Conservation (phyloP, 2,797 vertebrate species). For the Leptatherina wallacei region DNA sequence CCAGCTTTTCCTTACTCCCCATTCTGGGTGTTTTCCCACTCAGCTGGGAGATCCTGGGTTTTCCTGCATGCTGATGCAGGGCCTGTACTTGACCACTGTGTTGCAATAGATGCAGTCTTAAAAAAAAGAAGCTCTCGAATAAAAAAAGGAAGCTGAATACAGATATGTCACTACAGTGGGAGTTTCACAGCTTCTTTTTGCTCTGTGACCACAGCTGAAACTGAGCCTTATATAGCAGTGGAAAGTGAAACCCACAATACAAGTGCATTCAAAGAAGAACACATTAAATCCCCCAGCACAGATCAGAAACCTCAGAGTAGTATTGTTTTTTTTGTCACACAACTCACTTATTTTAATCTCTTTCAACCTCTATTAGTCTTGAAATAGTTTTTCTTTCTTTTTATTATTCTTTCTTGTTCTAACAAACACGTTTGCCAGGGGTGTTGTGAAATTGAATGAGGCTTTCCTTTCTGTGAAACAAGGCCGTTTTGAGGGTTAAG, state of each 20-base stretch:
- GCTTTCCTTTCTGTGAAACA: conserved; percentile 18
- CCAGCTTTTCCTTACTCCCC: conserved; percentile 61
- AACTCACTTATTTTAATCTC: not conserved
- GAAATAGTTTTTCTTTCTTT: not conserved
- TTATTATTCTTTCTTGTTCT: not conserved
- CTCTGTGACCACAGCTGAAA: conserved; percentile 17
- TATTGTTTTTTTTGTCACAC: conserved; percentile 3
- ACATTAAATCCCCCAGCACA: conserved; percentile 32
- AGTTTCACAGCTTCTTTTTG: conserved; percentile 44
- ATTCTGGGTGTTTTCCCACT: conserved; percentile 84
- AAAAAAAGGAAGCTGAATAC: conserved; percentile 28
- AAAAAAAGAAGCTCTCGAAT: conserved; percentile 4
- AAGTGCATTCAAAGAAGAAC: conserved; percentile 64
- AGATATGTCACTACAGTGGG: conserved; percentile 30
- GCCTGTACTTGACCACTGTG: conserved; percentile 26
- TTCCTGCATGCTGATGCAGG: conserved; percentile 71
- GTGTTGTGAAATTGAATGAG: conserved; percentile 31
- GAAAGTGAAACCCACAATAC: conserved; percentile 44
- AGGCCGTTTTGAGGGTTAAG: conserved; percentile 39
- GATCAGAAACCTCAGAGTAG: not conserved
- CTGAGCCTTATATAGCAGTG: conserved; percentile 44
- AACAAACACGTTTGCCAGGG: conserved; percentile 16
- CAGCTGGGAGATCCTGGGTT: conserved; percentile 79
- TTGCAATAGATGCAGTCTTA: conserved; percentile 5
- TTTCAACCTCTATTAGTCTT: not conserved